Conservation (phyloP, 2,888 invertebrate genomes). For the Agonopterix subpropinquella region DNA sequence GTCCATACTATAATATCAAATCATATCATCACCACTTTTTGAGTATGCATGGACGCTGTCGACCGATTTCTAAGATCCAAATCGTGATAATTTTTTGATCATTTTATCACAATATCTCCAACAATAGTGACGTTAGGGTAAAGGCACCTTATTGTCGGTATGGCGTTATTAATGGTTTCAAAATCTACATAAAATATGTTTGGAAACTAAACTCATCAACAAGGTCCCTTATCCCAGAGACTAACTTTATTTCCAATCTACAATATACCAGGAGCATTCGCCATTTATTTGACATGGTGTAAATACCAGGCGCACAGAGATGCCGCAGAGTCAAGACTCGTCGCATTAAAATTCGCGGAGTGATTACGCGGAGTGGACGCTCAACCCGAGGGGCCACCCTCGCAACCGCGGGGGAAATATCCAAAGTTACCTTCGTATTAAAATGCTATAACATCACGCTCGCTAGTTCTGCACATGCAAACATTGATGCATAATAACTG, state of each 20-base stretch:
- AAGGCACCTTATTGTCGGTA: too few relatives aligned
- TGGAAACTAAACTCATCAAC: too few relatives aligned
- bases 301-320: constrained; percentile 17
- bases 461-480: background rate
- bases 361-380: constrained; percentile 36
- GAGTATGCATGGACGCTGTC: too few relatives aligned
- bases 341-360: constrained; percentile 22
- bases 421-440: constrained; percentile 21
- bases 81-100: too few relatives aligned
- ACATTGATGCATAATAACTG: background rate
- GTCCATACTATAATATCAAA: too few relatives aligned
- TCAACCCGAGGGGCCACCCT: constrained; percentile 8
- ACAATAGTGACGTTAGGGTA: too few relatives aligned
- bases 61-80: too few relatives aligned
- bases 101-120: too few relatives aligned
- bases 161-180: too few relatives aligned
- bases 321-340: constrained; percentile 8
- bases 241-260: background rate
- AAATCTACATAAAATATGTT: too few relatives aligned
- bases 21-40: too few relatives aligned
- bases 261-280: background rate
- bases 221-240: background rate
- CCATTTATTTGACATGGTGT: constrained; percentile 8
- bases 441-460: constrained; percentile 28
- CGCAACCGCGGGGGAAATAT: constrained; percentile 27